Percentiles rank a stretch among this genome's conserved stretches.
phyloP scores from a whole-genome alignment of 2,797 vertebrate genomes.

The Propithecus perrieri region DNA sequence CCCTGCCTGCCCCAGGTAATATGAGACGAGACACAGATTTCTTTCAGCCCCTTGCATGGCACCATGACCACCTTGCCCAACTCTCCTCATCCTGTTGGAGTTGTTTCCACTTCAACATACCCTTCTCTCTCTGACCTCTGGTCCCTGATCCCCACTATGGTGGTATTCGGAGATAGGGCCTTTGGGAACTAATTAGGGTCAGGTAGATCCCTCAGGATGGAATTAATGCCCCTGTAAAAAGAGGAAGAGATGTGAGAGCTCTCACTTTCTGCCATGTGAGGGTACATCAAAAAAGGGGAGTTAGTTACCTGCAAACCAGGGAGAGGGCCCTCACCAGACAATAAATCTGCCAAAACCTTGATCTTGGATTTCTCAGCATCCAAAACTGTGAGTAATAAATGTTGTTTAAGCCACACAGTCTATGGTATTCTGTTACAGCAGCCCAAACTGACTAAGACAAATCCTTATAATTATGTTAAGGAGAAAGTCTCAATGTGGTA shows the following conservation, averaged over 20 bases:
- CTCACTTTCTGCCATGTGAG: background rate
- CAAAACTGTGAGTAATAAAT: background rate
- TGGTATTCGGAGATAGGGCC: background rate
- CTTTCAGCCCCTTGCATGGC: background rate
- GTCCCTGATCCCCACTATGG: background rate
- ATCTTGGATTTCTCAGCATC: background rate
- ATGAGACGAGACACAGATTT: background rate
- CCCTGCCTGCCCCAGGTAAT: background rate
- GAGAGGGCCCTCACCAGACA: too few species aligned
- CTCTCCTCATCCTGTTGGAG: background rate
- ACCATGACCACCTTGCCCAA: background rate
- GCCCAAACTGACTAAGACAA: background rate
- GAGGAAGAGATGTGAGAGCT: background rate
- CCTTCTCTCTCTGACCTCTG: background rate
- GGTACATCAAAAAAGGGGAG: too few species aligned
- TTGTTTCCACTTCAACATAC: background rate
- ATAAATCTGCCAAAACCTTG: background rate
- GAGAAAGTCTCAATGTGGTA: background rate
- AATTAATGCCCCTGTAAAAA: background rate
- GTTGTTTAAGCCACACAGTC: background rate
- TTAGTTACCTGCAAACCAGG: too few species aligned
- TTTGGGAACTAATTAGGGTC: background rate
- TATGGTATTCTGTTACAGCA: background rate
- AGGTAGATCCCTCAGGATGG: background rate
- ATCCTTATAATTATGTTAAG: background rate